phyloP scores from a whole-genome alignment of 2,113 vertebrate species.

The Sebastes fasciatus region DNA sequence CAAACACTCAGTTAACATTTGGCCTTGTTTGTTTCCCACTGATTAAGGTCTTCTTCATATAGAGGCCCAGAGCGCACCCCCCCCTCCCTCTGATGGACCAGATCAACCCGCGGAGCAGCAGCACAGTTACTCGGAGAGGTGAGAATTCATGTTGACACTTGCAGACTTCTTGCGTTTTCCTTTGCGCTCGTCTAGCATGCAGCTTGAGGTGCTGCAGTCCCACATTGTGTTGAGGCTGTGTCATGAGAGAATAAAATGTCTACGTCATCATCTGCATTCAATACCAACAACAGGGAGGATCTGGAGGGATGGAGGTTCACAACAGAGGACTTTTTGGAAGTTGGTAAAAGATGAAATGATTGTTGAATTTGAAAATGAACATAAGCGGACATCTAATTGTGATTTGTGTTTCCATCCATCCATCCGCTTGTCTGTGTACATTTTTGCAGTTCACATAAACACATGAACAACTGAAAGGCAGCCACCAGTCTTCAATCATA shows the following conservation, averaged over 20 bases:
- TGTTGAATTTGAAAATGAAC: not conserved
- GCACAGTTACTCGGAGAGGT: not conserved
- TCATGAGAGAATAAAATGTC: slow-evolving; percentile 39
- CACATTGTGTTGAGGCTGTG: slow-evolving; percentile 72
- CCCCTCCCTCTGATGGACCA: not conserved
- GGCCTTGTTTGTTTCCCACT: no score
- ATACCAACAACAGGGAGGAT: not conserved
- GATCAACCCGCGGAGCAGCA: not conserved
- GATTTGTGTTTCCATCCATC: not conserved
- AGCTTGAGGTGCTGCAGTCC: slow-evolving; percentile 56
- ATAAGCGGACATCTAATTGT: no score
- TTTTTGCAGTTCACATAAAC: no score
- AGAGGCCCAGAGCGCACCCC: no score
- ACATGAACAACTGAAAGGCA: no score
- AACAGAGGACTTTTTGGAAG: not conserved
- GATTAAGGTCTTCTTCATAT: no score
- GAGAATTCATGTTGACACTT: not conserved
- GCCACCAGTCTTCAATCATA: no score
- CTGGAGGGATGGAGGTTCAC: not conserved
- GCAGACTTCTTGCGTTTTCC: not conserved
- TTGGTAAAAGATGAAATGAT: not conserved
- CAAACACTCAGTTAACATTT: no score
- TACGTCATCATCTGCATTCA: not conserved
- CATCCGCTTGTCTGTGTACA: no score
- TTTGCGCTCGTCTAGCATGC: not conserved